phyloP scores from a whole-genome alignment of 2,888 invertebrate species.

The Rapana venosa region DNA sequence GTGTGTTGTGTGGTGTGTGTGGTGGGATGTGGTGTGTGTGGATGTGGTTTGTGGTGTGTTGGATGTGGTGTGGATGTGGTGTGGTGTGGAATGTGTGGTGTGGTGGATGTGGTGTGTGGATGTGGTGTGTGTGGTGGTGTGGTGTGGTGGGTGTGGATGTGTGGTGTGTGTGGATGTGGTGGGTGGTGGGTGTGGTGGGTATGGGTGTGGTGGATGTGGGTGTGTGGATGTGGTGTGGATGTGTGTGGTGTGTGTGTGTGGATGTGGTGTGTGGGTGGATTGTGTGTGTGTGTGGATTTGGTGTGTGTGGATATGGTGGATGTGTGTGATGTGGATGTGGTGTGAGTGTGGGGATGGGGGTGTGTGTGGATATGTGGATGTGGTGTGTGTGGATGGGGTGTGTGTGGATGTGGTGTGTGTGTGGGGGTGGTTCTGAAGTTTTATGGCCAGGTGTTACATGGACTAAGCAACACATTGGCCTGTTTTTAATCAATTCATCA shows the following conservation, averaged over 20 bases:
- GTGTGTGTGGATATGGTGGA: background rate
- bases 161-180: background rate
- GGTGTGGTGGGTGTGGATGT: background rate
- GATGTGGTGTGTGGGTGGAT: no score
- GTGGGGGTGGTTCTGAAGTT: background rate
- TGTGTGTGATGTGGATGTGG: no score
- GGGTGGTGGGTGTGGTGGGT: background rate
- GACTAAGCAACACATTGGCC: no score
- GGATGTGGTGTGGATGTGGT: background rate
- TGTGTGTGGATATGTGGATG: background rate
- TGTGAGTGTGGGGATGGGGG: no score
- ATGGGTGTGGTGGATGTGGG: background rate
- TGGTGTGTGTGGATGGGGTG: background rate
- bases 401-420: background rate
- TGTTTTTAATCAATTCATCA: no score
- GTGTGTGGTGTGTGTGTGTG: background rate
- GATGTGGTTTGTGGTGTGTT: background rate
- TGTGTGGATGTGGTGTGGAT: background rate
- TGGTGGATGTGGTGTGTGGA: background rate
- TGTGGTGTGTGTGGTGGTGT: background rate
- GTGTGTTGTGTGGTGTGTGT: background rate
- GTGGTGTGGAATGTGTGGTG: no score
- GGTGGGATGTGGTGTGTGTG: background rate
- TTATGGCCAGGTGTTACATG: no score
- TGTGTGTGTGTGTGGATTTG: no score